Conservation (phyloP, 2,888 invertebrate species). For the Fabriciana adippe region DNA sequence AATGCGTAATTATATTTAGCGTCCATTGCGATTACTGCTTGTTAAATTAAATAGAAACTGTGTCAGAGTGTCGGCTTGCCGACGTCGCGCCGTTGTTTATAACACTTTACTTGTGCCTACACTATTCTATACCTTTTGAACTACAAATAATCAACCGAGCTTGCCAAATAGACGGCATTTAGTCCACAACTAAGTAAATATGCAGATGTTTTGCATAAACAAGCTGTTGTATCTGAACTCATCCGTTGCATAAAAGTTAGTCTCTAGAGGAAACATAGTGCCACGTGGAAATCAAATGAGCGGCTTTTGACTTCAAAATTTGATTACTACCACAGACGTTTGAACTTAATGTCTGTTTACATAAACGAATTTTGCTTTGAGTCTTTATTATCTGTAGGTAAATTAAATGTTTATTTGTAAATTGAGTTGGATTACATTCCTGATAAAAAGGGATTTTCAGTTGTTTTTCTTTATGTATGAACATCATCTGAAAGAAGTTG, state of each 20-base stretch:
- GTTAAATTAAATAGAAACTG: conserved; percentile 65
- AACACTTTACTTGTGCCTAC: conserved; percentile 18
- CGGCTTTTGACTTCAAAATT: conserved; percentile 11
- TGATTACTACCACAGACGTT: conserved; percentile 12
- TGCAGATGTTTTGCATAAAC: conserved; percentile 42
- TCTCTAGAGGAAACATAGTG: conserved; percentile 27
- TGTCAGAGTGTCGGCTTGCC: conserved; percentile 52
- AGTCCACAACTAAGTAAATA: conserved; percentile 40
- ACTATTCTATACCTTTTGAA: conserved; percentile 18
- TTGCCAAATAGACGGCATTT: conserved; percentile 36
- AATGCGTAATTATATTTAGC: conserved; percentile 73
- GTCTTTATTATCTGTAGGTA: conserved; percentile 1
- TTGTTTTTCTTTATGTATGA: no score
- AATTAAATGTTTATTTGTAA: neutral
- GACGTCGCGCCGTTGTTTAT: conserved; percentile 26
- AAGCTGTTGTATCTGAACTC: conserved; percentile 39
- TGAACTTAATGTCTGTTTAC: conserved; percentile 12
- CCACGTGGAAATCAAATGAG: conserved; percentile 33
- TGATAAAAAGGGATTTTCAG: no score
- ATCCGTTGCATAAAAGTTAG: conserved; percentile 39
- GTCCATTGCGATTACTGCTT: conserved; percentile 62
- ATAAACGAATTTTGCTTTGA: conserved; percentile 12
- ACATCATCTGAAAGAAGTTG: no score
- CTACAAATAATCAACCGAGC: conserved; percentile 27
- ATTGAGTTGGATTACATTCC: no score